phyloP scores from a whole-genome alignment of 2,113 vertebrate genomes.

The Cyanistes caeruleus region DNA sequence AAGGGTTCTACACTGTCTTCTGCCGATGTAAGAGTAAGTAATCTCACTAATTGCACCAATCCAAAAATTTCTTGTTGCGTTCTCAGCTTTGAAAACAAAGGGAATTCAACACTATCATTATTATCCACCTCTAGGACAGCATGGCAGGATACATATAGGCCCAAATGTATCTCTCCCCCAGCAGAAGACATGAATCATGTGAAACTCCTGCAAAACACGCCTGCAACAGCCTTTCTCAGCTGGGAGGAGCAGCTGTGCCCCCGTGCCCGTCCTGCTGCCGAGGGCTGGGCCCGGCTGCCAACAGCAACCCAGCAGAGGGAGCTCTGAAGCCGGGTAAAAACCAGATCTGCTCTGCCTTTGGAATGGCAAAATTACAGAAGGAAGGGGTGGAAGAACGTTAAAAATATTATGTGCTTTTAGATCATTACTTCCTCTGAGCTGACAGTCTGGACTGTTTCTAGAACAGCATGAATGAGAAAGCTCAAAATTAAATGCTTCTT shows the following conservation, averaged over 20 bases:
- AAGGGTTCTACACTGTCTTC: neutral
- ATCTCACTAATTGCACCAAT: neutral
- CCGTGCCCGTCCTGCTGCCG: neutral
- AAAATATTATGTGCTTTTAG: neutral
- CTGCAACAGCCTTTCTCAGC: neutral
- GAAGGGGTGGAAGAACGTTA: neutral
- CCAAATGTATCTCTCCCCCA: neutral
- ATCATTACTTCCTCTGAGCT: neutral
- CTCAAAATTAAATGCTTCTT: neutral
- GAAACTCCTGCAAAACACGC: rapidly evolving
- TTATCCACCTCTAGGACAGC: neutral
- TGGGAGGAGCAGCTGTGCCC: neutral
- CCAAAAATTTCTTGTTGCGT: neutral
- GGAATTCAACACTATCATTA: neutral
- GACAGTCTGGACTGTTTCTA: neutral
- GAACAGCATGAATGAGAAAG: neutral
- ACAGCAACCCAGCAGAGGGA: slow-evolving; percentile 28
- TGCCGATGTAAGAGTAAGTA: neutral
- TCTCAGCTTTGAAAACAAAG: neutral
- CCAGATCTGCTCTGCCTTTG: neutral
- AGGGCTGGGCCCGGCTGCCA: neutral
- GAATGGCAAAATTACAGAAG: neutral
- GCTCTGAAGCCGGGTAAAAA: neutral
- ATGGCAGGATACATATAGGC: rapidly evolving
- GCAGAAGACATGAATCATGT: rapidly evolving